These are phyloP conservation scores for Trinorchestia longiramus DNA, from an alignment of 1,140 invertebrate genomes.

Conservation along the genomic window DNA sequence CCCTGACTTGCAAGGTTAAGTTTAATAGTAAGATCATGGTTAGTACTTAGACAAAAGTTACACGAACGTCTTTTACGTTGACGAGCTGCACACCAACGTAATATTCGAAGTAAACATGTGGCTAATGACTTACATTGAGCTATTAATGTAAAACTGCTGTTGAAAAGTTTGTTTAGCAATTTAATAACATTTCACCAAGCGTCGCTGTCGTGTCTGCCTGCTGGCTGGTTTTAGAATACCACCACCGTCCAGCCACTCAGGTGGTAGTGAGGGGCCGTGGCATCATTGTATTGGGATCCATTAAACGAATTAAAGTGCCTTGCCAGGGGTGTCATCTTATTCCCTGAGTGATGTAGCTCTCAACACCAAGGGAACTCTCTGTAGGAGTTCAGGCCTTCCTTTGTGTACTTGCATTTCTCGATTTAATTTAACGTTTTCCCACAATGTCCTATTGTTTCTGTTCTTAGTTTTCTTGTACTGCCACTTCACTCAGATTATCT, in stretches of 20 bases:
- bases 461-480: background rate
- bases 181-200: too few species aligned
- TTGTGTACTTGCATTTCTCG: background rate
- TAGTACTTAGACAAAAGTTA: background rate
- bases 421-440: background rate
- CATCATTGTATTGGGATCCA: too few species aligned
- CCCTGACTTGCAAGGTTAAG: background rate
- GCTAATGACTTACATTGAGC: too few species aligned
- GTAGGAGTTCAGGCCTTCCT: background rate
- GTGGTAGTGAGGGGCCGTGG: background rate
- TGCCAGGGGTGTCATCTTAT: too few species aligned
- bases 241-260: background rate
- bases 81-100: background rate
- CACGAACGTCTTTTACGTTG: background rate
- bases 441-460: background rate
- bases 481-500: background rate
- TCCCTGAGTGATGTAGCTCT: background rate
- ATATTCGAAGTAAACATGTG: background rate
- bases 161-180: too few species aligned
- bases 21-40: background rate
- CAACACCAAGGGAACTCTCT: background rate
- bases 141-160: too few species aligned
- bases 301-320: too few species aligned
- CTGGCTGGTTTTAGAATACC: background rate
- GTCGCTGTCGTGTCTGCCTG: background rate